Evolutionary conservation across 2,113 vertebrate species (phyloP), one percentile per base, ranked within the genome.

Genomic region (Phycodurus eques): DNA sequence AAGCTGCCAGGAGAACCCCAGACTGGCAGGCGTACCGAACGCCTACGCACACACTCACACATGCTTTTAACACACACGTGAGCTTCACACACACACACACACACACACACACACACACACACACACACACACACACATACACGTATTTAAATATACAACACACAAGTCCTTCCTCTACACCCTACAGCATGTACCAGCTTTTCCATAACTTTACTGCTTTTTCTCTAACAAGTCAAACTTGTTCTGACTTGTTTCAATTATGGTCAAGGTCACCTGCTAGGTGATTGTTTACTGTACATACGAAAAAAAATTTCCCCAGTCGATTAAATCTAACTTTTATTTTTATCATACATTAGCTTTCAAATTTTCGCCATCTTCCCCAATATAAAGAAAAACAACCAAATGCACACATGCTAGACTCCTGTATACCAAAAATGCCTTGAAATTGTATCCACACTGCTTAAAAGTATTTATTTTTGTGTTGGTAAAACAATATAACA

Each of bases 1-100:
- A 68, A 33, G 22, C 61, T 88, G 90, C 87, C 88, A 91, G 90
- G 85, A 90, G 88, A 91, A 82, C 86, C 90, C 90, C 88, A 89
- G 89, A 89, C 89, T 89, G 88, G 88, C 89, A 90, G 88, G 88
- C 88, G 81, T 80, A 75, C 89, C 47, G 35, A 76, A 86, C 89
- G 84, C 90, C 88, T 83, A 87, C 86, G 59, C 72, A 72, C 60
- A 33, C 72, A 72, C 74, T 59, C 10, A 49, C 78, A 71, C 79
- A 80, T 76, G 75, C 67, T n/a, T 71, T 80, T 75, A 5, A 67
- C 67, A 76, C 78, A 81, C 88, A 88, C 75, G 80, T 88, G 78
- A 83, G 75, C 71, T 20, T 63, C 64, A 51, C 72, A 79, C 60
- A 74, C 61, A 62, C 69, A 76, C 73, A 46, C 56, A 61, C 13